Conservation (phyloP, 2,888 invertebrate genomes). For the Prionchulus punctatus region DNA sequence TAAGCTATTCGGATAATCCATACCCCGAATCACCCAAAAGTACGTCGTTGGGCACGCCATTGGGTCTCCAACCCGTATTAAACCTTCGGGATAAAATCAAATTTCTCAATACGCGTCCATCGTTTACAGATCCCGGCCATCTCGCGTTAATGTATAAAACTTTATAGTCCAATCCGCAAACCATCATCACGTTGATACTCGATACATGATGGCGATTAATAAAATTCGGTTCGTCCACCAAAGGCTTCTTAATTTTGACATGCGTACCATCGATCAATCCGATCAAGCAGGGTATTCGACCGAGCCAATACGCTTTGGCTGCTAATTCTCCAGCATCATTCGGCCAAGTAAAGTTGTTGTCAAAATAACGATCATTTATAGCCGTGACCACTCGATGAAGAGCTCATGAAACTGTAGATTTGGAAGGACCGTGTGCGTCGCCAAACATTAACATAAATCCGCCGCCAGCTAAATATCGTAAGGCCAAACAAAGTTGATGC, state of each 20-base stretch:
- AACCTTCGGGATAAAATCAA: too few species aligned
- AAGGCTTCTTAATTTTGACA: constrained; percentile 1
- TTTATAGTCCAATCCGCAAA: not conserved
- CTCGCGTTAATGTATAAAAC: not conserved
- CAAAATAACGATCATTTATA: not conserved
- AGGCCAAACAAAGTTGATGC: not conserved
- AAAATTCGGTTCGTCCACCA: not conserved
- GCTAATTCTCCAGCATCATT: not conserved
- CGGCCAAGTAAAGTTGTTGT: not conserved
- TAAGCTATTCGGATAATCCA: too few species aligned
- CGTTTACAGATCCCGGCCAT: constrained; percentile 3
- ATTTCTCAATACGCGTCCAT: not conserved
- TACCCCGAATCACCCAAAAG: too few species aligned
- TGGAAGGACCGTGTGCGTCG: not conserved
- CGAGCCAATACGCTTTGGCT: not conserved
- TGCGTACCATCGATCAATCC: not conserved
- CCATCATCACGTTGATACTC: not conserved
- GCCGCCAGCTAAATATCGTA: not conserved
- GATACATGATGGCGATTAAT: not conserved
- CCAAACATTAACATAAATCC: not conserved
- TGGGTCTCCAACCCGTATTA: too few species aligned
- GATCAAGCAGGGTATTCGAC: not conserved
- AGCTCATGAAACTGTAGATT: constrained; percentile 1
- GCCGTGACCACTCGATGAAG: not conserved
- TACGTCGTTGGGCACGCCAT: too few species aligned